Percentiles rank a stretch among this genome's conserved stretches.
Conservation (phyloP, 2,113 vertebrate genomes). For the Guaruba guarouba region DNA sequence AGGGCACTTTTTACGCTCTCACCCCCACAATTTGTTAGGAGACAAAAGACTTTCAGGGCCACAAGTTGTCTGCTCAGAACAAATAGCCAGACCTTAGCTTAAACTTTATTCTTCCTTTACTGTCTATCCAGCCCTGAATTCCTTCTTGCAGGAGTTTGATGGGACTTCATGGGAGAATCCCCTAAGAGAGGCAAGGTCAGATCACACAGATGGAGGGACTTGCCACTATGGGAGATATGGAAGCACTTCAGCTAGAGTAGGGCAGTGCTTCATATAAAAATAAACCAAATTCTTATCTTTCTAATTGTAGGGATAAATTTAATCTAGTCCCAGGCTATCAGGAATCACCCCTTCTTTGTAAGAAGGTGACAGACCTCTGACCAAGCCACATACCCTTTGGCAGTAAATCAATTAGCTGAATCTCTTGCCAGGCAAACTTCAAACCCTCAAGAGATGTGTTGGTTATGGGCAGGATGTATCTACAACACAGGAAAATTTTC, state of each 20-base stretch:
- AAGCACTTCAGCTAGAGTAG: not conserved
- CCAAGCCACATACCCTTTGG: not conserved
- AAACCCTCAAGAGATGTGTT: not conserved
- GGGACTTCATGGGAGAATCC: not conserved
- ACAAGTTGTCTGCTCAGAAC: not conserved
- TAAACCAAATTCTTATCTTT: not conserved
- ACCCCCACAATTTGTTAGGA: not conserved
- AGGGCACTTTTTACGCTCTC: not conserved
- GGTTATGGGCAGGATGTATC: not conserved
- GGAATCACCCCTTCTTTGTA: not conserved
- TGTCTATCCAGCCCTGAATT: not conserved
- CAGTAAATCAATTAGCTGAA: not conserved
- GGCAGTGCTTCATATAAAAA: not conserved
- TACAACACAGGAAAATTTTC: not conserved
- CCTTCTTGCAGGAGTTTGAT: not conserved
- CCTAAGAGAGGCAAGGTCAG: not conserved
- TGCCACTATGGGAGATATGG: not conserved
- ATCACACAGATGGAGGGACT: not conserved
- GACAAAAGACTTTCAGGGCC: not conserved
- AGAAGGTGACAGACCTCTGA: not conserved
- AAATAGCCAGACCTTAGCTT: not conserved
- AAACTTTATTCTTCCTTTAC: not conserved
- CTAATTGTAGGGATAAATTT: not conserved
- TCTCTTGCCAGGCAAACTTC: not conserved
- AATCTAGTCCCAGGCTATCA: not conserved